Percentiles rank a stretch among this genome's conserved stretches.
These are phyloP conservation scores for Centrocercus urophasianus DNA, from an alignment of 2,113 vertebrate genomes.

Conservation along the genomic window DNA sequence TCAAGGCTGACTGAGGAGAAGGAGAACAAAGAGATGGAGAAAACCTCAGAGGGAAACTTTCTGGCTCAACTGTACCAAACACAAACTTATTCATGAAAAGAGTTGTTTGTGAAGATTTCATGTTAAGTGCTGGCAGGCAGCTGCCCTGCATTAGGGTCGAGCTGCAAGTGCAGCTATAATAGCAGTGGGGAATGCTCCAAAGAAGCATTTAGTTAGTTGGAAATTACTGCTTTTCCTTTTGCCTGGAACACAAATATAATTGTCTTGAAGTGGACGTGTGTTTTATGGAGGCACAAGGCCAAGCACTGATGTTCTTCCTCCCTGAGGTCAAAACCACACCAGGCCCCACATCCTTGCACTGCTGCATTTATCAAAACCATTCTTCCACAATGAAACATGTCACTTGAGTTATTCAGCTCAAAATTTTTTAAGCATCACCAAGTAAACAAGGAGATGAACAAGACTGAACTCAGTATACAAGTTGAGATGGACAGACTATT, in stretches of 20 bases:
- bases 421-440: not conserved
- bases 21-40: conserved; percentile 7
- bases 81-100: not conserved
- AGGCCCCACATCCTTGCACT: not conserved
- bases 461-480: not conserved
- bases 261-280: not conserved
- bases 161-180: not conserved
- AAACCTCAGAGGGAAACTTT: not conserved
- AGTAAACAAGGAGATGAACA: not conserved
- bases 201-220: not conserved
- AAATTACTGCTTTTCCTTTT: not conserved
- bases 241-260: not conserved
- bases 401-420: not conserved
- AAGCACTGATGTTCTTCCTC: not conserved
- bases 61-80: not conserved
- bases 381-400: not conserved
- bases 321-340: not conserved
- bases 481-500: not conserved
- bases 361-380: not conserved
- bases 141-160: not conserved
- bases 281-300: not conserved
- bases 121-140: conserved; percentile 5
- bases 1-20: not conserved
- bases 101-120: not conserved
- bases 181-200: not conserved